Evolutionary conservation across 1,140 invertebrate species (phyloP).

Genomic region (Drosophila cardini): DNA sequence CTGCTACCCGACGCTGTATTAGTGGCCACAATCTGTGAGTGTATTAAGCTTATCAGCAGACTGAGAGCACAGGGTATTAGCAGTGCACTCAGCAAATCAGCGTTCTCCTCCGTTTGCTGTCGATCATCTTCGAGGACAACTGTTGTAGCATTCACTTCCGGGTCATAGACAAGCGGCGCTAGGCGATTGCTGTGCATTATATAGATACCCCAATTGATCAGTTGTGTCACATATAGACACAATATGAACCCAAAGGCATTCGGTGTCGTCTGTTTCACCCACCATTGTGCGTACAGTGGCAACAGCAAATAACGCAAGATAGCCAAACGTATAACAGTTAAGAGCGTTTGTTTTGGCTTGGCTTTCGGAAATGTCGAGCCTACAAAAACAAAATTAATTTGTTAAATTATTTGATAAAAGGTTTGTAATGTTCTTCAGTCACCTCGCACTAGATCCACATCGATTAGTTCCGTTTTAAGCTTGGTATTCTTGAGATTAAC

Average conservation of each 20-base stretch:
- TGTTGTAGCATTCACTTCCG: slow-evolving; percentile 27
- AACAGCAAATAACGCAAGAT: slow-evolving; percentile 92
- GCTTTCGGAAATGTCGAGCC: slow-evolving; percentile 97
- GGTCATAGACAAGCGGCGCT: slow-evolving; percentile 44
- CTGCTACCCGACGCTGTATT: slow-evolving; percentile 79
- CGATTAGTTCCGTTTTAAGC: slow-evolving; percentile 96
- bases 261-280: slow-evolving; percentile 93
- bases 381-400: slow-evolving; percentile 75
- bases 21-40: slow-evolving; percentile 95
- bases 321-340: slow-evolving; percentile 92
- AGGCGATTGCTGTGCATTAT: slow-evolving; percentile 85
- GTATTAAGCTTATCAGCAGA: slow-evolving; percentile 92
- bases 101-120: slow-evolving; percentile 61
- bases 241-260: slow-evolving; percentile 90
- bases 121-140: background rate
- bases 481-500: slow-evolving; percentile 94
- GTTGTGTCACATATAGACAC: slow-evolving; percentile 91
- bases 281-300: slow-evolving; percentile 94
- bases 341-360: slow-evolving; percentile 94
- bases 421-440: background rate
- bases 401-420: background rate
- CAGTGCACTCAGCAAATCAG: slow-evolving; percentile 84
- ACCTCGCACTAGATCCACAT: slow-evolving; percentile 97
- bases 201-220: slow-evolving; percentile 89
- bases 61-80: slow-evolving; percentile 92